Base-by-base conservation (phyloP, 1,140 invertebrate species). In the Paralvinella palmiformis region DNA sequence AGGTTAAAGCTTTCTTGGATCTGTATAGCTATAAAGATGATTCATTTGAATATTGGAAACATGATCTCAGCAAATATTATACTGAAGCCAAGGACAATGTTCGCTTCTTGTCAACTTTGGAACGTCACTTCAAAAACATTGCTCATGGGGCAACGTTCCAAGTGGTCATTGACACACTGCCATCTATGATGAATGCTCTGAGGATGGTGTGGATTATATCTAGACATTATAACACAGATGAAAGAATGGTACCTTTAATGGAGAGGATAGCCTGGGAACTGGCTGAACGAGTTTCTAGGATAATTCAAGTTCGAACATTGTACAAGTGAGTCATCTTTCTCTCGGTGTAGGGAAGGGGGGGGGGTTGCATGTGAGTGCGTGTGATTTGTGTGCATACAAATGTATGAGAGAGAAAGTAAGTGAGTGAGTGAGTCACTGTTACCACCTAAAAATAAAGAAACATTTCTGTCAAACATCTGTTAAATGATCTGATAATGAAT, bases 51-150 rank as follows among this genome's bases (percentile, higher is more conserved):
- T 62, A 56, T 37, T 36, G 55, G 37, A 66, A 66, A 17, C 59
- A 62, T 22, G 86, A 87, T 53, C 77, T 93, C 0, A 82, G 86
- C 61, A 86, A 87, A 52, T 82, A 86, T 68, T 90, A 89, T 65
- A 83, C 85, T n/a, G 83, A 90, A 71, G 89, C 91, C 0, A 87
- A 88, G 70, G 90, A 94, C 70, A 94, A 93, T 75, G 84, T 89
- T 1, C 66, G 91, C 65, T 94, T 94, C 78, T 75, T 95, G 10
- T 86, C 85, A 0, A 92, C 91, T 0, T 81, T 94, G 13, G 84
- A 88, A 64, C 83, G 90, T 64, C 87, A 92, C 75, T 88, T 94
- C 68, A 89, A 91, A 86, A 85, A 89, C 64, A 85, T 92, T 61
- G 84, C 86, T 61, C 84, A 87, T 66, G 85, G 86, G 36, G 84